Evolutionary conservation across 2,888 invertebrate genomes (phyloP).

Genomic region (Calameuta filiformis): DNA sequence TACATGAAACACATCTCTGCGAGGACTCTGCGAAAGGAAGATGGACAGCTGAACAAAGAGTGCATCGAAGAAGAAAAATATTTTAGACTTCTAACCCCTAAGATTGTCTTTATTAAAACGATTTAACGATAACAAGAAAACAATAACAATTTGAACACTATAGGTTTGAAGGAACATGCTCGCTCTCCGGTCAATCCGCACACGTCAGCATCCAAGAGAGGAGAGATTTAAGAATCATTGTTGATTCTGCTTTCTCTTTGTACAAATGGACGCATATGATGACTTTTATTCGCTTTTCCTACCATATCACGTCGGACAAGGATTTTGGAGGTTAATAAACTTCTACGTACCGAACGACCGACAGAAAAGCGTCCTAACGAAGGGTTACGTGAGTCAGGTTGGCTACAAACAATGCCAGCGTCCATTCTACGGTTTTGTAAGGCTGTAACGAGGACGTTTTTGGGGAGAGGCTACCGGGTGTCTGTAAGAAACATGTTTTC

Average conservation of each 20-base stretch:
- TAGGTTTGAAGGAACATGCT: slow-evolving; percentile 48
- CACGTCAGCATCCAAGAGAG: not conserved
- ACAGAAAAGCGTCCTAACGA: not conserved
- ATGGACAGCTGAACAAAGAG: not conserved
- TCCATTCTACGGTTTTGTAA: slow-evolving; percentile 49
- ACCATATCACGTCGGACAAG: not conserved
- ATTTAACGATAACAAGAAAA: slow-evolving; percentile 57
- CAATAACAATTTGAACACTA: slow-evolving; percentile 59
- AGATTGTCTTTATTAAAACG: slow-evolving; percentile 54
- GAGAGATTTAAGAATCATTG: not conserved
- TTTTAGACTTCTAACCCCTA: slow-evolving; percentile 21
- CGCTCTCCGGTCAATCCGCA: slow-evolving; percentile 34
- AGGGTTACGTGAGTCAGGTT: slow-evolving; percentile 5
- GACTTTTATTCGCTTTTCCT: not conserved
- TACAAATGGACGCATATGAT: slow-evolving; percentile 7
- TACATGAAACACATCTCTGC: not conserved
- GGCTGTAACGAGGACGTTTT: slow-evolving; percentile 62
- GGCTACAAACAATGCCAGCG: not conserved
- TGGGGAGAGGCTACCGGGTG: slow-evolving; percentile 74
- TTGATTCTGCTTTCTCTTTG: slow-evolving; percentile 13
- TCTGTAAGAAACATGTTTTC: slow-evolving; percentile 90
- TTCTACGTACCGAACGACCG: slow-evolving; percentile 3
- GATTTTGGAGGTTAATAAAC: not conserved
- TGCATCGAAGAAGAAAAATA: not conserved
- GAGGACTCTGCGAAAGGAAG: not conserved